Evolutionary conservation across 1,140 invertebrate species (phyloP), one percentile per base, ranked within the genome.

Genomic region (Anastrepha obliqua): DNA sequence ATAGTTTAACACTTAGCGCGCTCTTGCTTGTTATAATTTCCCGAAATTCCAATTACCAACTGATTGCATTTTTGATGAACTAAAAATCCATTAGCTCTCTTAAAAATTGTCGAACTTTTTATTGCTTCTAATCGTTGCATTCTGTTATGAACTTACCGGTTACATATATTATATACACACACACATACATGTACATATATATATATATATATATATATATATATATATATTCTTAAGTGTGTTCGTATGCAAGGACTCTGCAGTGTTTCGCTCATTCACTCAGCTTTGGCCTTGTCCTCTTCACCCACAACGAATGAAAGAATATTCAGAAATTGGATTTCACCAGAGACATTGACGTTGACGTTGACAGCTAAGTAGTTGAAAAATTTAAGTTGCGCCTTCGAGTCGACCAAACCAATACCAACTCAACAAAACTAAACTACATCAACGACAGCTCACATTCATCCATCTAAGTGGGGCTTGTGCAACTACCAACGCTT

Each of bases 341-440:
- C 47, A 15, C 74, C 8, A 42, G 15, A 20, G 74, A 81, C 74
- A 81, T 81, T 81, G 74, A 81, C n/a, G 74, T 29, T 81, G 74
- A 55, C 47, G 74, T 55, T 81, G 74, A 81, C 74, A 55, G 74
- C 74, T 55, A 17, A 81, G 29, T 29, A 29, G 29, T 81, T 81
- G 44, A 58, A 81, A 81, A 58, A 58, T 29, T 81, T 81, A n/a
- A 29, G 74, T 81, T 81, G 74, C 2, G 74, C 51, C 47, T 81
- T 55, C 47, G 55, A 81, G 7, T 13, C n/a, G 42, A 81, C 47
- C 7, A 55, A 42, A 74, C 44, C 70, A 51, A 74, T 51, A 74
- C 42, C 67, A 74, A 81, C 55, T 11, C 74, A 81, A 81, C 74
- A 55, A 81, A 55, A 55, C 74, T 47, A 81, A 81, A 58, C 74